Base-by-base conservation (phyloP, 1,140 invertebrate genomes). In the Acromyrmex charruanus region DNA sequence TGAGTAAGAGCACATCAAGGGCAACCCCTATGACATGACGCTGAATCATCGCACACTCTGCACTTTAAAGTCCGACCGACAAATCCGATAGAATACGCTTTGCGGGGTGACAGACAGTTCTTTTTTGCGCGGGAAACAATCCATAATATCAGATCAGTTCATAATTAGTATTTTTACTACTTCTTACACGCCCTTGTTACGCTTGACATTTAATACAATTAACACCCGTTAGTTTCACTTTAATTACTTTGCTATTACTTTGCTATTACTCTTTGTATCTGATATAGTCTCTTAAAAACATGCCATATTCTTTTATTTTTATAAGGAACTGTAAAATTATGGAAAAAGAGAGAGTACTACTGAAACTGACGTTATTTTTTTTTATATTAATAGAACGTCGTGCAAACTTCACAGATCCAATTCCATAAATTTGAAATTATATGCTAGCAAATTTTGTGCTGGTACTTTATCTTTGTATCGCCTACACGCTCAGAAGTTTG, bases 21-120 rank as follows among this genome's bases (percentile, higher is more conserved):
- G 63, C 72, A 55, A 90, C 74, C 89, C 77, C 59, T 87, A 28
- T 28, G n/a, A 7, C 44, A 28, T 49, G 55, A 31, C 21, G 39
- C 35, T 84, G 80, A 84, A 63, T 84, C 69, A 84, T 82, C 69
- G 31, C 18, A 39, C 59, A 79, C 44, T 44, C 5, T 12, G 12
- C 18, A n/a, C 21, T 74, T 84, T 61, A 25, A 75, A 63, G 25
- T 14, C 9, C 39, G 25, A 25, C 25, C 9, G 39, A 44, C 10
- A 39, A 39, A 39, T 14, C 18, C 55, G 25, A 84, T 84, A 75
- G 75, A 84, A 61, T 66, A 61, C 12, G 53, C 9, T 16, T 58
- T 21, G 2, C 6, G 21, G 66, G 35, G 39, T 66, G 12, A 7
- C 14, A 14, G 7, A 81, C n/a, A n/a, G 31, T n/a, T 31, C 7